Evolutionary conservation across 2,888 invertebrate species (phyloP).

Genomic region (Cistogaster globosa): DNA sequence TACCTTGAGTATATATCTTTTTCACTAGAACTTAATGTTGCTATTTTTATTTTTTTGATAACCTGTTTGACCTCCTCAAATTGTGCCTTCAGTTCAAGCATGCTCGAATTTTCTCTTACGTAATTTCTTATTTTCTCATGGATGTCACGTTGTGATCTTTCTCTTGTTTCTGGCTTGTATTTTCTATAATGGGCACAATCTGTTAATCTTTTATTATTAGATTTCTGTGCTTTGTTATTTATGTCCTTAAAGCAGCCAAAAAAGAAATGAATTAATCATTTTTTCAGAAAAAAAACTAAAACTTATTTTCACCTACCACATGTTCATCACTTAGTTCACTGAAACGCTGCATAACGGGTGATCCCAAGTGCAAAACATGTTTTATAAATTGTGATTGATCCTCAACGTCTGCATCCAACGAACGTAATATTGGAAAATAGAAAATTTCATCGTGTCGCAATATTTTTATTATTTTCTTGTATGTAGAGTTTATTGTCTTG

Average conservation of each 20-base stretch:
- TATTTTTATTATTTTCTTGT: conserved; percentile 73
- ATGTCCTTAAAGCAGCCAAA: conserved; percentile 15
- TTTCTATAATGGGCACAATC: conserved; percentile 69
- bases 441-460: conserved; percentile 75
- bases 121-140: conserved; percentile 73
- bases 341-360: conserved; percentile 72
- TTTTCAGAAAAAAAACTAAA: neutral
- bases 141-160: neutral
- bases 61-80: conserved; percentile 78
- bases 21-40: conserved; percentile 78
- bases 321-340: conserved; percentile 66
- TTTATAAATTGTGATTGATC: conserved; percentile 75
- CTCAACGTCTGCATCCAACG: conserved; percentile 74
- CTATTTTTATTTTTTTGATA: conserved; percentile 79
- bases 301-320: conserved; percentile 54
- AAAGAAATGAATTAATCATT: neutral
- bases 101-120: conserved; percentile 79
- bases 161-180: neutral
- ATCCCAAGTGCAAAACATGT: conserved; percentile 74
- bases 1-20: conserved; percentile 79
- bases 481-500: conserved; percentile 73
- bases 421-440: conserved; percentile 75
- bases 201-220: conserved; percentile 7
- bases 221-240: conserved; percentile 43
- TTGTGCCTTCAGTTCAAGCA: conserved; percentile 77